A percentile compares a stretch with the other conserved stretches of the same genome.
Evolutionary conservation across 1,140 invertebrate genomes (phyloP).

Genomic region (Papilio helenus): DNA sequence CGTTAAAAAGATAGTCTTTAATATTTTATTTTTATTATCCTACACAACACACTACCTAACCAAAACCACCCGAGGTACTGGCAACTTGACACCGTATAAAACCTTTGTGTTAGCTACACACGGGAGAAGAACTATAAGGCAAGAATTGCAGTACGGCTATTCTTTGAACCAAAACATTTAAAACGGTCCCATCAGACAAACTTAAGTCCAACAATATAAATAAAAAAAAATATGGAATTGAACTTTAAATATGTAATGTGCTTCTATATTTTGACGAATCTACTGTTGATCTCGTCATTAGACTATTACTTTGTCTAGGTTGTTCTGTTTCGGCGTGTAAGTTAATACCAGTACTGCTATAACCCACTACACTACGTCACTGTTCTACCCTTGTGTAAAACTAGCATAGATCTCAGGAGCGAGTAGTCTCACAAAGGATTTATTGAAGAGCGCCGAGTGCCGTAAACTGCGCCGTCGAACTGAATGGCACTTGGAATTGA

Average conservation of each 20-base stretch:
- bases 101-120: constrained; percentile 40
- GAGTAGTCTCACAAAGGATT: constrained; percentile 57
- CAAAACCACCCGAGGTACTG: constrained; percentile 5
- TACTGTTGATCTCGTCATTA: no score
- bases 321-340: no score
- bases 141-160: neutral
- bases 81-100: constrained; percentile 51
- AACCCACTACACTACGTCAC: neutral
- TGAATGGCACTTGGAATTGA: constrained; percentile 61
- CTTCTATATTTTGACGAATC: no score
- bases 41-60: neutral
- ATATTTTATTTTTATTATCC: constrained; percentile 28
- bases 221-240: no score
- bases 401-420: constrained; percentile 51
- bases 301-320: no score
- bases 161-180: neutral
- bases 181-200: no score
- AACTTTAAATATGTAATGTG: no score
- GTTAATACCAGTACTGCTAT: neutral
- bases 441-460: constrained; percentile 57
- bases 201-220: no score
- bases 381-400: neutral
- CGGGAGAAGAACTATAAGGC: neutral
- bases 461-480: constrained; percentile 60
- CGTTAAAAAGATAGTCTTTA: neutral